A percentile compares a stretch with the other conserved stretches of the same genome.
Evolutionary conservation across 2,888 invertebrate genomes (phyloP).

Genomic region (Tetragonula carbonaria): DNA sequence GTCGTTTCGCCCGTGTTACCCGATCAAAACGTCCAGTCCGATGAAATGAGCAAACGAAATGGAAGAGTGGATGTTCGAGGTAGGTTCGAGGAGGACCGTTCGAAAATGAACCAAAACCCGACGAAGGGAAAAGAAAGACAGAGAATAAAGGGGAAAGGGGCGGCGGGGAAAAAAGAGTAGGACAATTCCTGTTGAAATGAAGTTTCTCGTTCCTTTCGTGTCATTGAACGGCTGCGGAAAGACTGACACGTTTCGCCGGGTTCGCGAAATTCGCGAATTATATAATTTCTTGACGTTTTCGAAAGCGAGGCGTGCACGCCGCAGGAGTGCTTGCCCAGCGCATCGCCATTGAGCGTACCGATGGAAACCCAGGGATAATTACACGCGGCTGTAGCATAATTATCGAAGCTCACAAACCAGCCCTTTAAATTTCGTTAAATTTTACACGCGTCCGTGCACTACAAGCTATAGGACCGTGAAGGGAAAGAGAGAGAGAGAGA

Average conservation of each 20-base stretch:
- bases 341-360: slow-evolving; percentile 44
- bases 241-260: slow-evolving; percentile 1
- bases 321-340: neutral
- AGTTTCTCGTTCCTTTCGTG: neutral
- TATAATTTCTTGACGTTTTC: slow-evolving; percentile 57
- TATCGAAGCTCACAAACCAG: slow-evolving; percentile 65
- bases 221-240: neutral
- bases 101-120: neutral
- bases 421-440: slow-evolving; percentile 73
- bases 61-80: neutral
- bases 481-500: slow-evolving; percentile 4
- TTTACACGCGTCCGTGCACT: slow-evolving; percentile 41
- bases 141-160: neutral
- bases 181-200: neutral
- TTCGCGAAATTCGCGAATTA: slow-evolving; percentile 11
- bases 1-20: slow-evolving; percentile 8
- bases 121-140: neutral
- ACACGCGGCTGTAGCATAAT: slow-evolving; percentile 63
- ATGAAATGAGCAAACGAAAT: neutral
- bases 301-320: slow-evolving; percentile 15
- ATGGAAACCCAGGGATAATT: slow-evolving; percentile 69
- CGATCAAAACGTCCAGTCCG: slow-evolving; percentile 4
- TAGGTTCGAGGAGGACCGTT: neutral
- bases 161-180: neutral
- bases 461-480: slow-evolving; percentile 1